Evolutionary conservation across 2,113 vertebrate genomes (phyloP).

Genomic region (Eulemur rufifrons): DNA sequence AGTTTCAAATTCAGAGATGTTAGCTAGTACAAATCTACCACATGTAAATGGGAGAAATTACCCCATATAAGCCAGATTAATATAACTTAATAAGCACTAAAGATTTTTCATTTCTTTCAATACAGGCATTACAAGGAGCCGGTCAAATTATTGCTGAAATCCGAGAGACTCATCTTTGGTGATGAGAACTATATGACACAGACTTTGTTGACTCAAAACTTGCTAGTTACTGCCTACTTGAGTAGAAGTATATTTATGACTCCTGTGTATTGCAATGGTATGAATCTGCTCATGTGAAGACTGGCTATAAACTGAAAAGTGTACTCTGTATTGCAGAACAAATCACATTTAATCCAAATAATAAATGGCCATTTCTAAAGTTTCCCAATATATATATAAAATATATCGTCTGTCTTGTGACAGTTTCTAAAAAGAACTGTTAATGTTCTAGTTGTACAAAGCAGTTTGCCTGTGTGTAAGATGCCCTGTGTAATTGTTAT

Average conservation of each 20-base stretch:
- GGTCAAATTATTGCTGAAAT: slow-evolving; percentile 99
- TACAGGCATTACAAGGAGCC: slow-evolving; percentile 97
- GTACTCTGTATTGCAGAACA: slow-evolving; percentile 79
- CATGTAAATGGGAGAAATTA: neutral
- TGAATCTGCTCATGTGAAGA: slow-evolving; percentile 83
- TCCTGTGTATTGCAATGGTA: slow-evolving; percentile 81
- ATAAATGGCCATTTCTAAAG: slow-evolving; percentile 85
- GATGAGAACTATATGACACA: slow-evolving; percentile 81
- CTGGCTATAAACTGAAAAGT: slow-evolving; percentile 82
- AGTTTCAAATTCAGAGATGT: slow-evolving; percentile 1
- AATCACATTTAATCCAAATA: slow-evolving; percentile 81
- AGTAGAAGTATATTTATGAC: slow-evolving; percentile 89
- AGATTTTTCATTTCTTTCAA: slow-evolving; percentile 42
- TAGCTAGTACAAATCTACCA: neutral
- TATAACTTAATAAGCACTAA: neutral
- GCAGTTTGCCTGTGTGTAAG: slow-evolving; percentile 81
- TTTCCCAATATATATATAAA: slow-evolving; percentile 82
- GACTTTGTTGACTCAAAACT: slow-evolving; percentile 78
- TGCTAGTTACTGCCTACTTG: slow-evolving; percentile 87
- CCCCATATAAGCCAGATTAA: neutral
- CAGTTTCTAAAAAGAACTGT: slow-evolving; percentile 75
- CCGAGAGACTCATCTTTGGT: slow-evolving; percentile 98
- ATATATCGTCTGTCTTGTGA: slow-evolving; percentile 80
- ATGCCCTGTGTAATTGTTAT: slow-evolving; percentile 79
- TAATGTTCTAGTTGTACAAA: slow-evolving; percentile 82